Conservation (phyloP, 2,113 vertebrate species). For the Sapayoa aenigma region DNA sequence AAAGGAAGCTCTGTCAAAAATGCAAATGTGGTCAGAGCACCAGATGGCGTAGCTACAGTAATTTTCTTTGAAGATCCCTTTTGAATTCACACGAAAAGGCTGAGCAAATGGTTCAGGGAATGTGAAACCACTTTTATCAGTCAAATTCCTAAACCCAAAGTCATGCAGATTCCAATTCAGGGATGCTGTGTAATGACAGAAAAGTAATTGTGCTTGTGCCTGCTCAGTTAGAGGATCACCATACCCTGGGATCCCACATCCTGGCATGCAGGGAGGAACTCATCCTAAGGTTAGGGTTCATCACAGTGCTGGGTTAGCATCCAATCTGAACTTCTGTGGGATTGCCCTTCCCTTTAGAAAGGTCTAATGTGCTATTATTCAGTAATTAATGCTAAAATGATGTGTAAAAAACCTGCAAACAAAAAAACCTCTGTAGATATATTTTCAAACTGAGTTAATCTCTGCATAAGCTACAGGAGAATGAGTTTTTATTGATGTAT, state of each 20-base stretch:
- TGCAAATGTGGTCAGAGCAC: neutral
- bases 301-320: neutral
- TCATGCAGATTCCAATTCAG: neutral
- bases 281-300: neutral
- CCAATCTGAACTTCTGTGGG: neutral
- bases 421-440: neutral
- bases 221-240: neutral
- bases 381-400: neutral
- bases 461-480: neutral
- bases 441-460: neutral
- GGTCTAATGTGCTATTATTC: neutral
- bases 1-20: neutral
- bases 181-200: neutral
- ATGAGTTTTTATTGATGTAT: neutral
- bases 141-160: neutral
- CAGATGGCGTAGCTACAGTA: neutral
- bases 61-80: neutral
- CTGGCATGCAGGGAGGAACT: neutral
- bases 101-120: slow-evolving; percentile 9
- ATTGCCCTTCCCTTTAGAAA: neutral
- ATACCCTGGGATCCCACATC: neutral
- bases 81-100: neutral
- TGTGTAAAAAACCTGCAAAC: neutral
- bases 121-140: neutral
- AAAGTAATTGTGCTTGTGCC: neutral